phyloP scores from a whole-genome alignment of 2,113 vertebrate species.

The Anguilla rostrata region DNA sequence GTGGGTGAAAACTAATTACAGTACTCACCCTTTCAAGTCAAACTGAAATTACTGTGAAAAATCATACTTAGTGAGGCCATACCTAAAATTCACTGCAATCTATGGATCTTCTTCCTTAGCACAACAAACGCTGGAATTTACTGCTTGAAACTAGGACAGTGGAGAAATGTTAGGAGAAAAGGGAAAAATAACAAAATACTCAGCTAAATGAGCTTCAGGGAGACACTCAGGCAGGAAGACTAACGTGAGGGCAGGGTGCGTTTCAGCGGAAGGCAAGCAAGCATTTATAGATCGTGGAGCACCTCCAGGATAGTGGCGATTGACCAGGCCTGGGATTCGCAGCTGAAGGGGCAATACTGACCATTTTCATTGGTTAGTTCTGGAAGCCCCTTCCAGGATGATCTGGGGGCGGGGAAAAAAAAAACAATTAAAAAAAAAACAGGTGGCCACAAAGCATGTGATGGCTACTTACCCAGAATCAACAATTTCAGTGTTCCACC shows the following conservation, averaged over 20 bases:
- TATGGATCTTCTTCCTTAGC: neutral
- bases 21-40: neutral
- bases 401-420: conserved; percentile 68
- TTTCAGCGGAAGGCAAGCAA: neutral
- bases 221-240: neutral
- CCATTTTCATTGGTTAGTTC: conserved; percentile 95
- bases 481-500: no score
- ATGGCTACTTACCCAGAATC: no score
- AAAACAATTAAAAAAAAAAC: neutral
- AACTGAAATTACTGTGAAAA: neutral
- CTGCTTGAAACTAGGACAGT: neutral
- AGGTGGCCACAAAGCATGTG: neutral
- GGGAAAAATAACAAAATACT: neutral
- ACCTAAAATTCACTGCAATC: neutral
- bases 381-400: conserved; percentile 93
- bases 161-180: neutral
- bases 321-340: conserved; percentile 95
- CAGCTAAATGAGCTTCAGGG: neutral
- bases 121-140: neutral
- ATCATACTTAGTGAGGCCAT: neutral
- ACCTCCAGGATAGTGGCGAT: conserved; percentile 83
- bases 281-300: conserved; percentile 72
- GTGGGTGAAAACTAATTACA: neutral
- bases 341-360: conserved; percentile 89
- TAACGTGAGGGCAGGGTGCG: neutral